A percentile compares a stretch with the other conserved stretches of the same genome.
Conservation (phyloP, 2,113 vertebrate genomes). For the Pampusana beccarii region DNA sequence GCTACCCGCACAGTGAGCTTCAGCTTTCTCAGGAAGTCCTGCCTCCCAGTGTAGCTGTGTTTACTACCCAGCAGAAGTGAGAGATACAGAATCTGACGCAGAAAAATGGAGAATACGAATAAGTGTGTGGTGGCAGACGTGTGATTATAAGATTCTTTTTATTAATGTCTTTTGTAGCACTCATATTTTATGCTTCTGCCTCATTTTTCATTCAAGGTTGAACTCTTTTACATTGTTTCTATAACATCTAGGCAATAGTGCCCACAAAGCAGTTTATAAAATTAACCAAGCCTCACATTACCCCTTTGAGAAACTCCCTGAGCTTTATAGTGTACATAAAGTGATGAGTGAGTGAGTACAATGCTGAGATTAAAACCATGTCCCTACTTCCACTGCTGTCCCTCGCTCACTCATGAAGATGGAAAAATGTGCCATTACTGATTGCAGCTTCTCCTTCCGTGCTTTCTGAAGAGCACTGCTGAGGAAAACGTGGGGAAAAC, state of each 20-base stretch:
- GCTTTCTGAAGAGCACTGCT: background rate
- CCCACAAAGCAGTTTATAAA: constrained; percentile 4
- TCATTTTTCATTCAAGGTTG: background rate
- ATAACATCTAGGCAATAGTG: background rate
- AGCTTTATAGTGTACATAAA: background rate
- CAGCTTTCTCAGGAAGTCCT: background rate
- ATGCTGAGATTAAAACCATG: background rate
- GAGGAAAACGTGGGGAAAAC: background rate
- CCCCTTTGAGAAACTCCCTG: background rate
- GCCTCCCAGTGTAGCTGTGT: background rate
- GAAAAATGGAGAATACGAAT: background rate
- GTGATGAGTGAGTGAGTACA: background rate
- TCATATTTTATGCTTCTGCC: background rate
- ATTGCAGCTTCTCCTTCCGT: background rate
- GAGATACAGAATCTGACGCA: background rate
- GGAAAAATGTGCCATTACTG: background rate
- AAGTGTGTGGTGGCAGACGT: background rate
- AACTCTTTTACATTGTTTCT: background rate
- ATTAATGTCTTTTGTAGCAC: background rate
- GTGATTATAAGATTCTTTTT: background rate
- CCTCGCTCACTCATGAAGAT: background rate
- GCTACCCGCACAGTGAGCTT: background rate
- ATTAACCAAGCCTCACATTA: background rate
- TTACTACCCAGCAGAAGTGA: background rate
- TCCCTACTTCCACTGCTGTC: background rate